Conservation (phyloP, 2,113 vertebrate genomes). For the Serinus canaria region DNA sequence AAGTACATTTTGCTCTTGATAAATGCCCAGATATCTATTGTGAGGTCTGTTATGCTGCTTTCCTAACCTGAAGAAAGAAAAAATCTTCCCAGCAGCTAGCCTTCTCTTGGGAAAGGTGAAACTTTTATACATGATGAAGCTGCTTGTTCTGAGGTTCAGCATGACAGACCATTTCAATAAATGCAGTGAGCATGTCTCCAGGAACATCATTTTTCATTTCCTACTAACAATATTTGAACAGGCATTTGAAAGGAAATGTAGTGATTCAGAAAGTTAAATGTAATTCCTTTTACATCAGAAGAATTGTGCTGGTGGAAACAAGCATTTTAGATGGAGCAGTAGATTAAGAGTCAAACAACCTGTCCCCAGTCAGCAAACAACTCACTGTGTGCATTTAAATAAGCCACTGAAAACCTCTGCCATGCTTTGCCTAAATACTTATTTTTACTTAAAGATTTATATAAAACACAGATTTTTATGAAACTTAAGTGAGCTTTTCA, state of each 20-base stretch:
- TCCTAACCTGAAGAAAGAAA: background rate
- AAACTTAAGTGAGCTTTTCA: background rate
- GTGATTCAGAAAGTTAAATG: background rate
- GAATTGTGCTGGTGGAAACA: background rate
- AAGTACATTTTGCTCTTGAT: background rate
- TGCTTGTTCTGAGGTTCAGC: background rate
- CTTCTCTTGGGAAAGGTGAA: background rate
- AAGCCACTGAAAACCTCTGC: background rate
- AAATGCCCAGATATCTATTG: background rate
- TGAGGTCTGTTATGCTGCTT: background rate
- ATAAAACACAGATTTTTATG: background rate
- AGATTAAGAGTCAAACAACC: background rate
- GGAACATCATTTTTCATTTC: background rate
- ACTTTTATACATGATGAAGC: background rate
- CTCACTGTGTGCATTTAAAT: background rate
- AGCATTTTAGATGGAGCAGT: background rate
- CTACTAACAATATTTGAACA: background rate
- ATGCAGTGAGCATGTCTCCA: background rate
- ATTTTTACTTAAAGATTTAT: background rate
- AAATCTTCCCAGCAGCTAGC: background rate
- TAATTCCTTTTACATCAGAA: background rate
- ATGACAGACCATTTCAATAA: conserved; percentile 5
- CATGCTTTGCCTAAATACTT: background rate
- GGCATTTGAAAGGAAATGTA: background rate
- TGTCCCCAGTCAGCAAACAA: background rate